Base-by-base conservation (phyloP, 1,140 invertebrate species). In the Lerema accius region DNA sequence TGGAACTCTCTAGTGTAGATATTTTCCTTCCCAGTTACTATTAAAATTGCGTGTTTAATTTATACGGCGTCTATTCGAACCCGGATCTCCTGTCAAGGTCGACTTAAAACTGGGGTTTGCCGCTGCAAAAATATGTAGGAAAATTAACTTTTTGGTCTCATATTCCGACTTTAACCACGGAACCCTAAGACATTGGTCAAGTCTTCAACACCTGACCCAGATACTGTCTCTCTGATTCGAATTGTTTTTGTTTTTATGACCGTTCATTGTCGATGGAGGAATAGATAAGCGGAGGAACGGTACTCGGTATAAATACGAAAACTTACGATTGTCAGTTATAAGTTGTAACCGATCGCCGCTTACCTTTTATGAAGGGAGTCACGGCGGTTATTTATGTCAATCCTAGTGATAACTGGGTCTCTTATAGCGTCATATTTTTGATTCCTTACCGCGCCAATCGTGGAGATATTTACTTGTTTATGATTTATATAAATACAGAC, bases 231-330 rank as follows among this genome's bases (percentile, higher is more conserved):
- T 48, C 45, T 50, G 26, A 16, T 50, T 35, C 28, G 11, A 11
- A 50, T 50, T 50, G 48, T 35, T 50, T 50, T 49, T 49, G 26
- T 32, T 28, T 35, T 14, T 37, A 37, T 37, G 35, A 32, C 6
- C 19, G n/a, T 19, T 14, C 26, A 49, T 32, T 49, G 39, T 40
- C 28, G 37, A 55, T 55, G 19, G 40, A 26, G 32, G 35, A 51
- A 26, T 42, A 42, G 19, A 50, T 50, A 50, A 50, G 28, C 9
- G 23, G 26, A 9, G 28, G n/a, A 55, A 42, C 50, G 17, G 50
- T 55, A 55, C 11, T 26, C 6, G 35, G 13, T 55, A 55, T 15
- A 42, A 55, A 40, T 39, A 42, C 32, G 48, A 37, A 23, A 50
- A 50, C 13, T 17, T 50, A 23, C 19, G 17, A 26, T 48, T 4